These are phyloP conservation scores for Lordiphosa andalusiaca DNA, from an alignment of 2,888 invertebrate species.

Conservation along the genomic window DNA sequence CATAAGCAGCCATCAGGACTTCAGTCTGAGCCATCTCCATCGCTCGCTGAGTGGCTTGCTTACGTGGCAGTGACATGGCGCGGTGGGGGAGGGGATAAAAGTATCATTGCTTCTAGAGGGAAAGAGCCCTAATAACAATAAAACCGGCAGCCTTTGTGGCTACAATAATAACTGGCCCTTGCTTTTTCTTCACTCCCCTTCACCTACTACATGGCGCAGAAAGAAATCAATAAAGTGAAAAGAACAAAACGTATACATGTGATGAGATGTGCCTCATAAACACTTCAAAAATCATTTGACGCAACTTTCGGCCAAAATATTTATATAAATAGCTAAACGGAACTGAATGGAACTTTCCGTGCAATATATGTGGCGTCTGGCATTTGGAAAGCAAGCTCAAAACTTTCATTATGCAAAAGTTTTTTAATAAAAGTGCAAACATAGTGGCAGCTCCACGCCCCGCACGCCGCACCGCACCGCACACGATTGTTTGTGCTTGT, in stretches of 20 bases:
- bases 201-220: slow-evolving; percentile 31
- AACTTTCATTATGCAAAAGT: slow-evolving; percentile 71
- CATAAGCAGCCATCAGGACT: slow-evolving; percentile 24
- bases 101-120: slow-evolving; percentile 44
- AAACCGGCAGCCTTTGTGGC: slow-evolving; percentile 29
- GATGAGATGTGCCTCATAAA: slow-evolving; percentile 17
- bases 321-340: slow-evolving; percentile 49
- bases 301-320: slow-evolving; percentile 43
- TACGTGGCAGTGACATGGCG: slow-evolving; percentile 40
- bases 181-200: slow-evolving; percentile 37
- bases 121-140: slow-evolving; percentile 22
- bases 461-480: slow-evolving; percentile 5
- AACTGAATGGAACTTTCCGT: slow-evolving; percentile 37
- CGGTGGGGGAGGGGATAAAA: slow-evolving; percentile 34
- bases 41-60: slow-evolving; percentile 36
- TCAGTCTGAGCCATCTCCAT: slow-evolving; percentile 19
- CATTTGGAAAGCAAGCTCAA: slow-evolving; percentile 53
- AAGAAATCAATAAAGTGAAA: slow-evolving; percentile 44
- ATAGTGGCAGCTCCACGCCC: slow-evolving; percentile 37
- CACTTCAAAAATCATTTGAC: slow-evolving; percentile 35
- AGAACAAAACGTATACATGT: slow-evolving; percentile 24
- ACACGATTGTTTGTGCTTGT: slow-evolving; percentile 15
- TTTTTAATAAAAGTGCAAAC: slow-evolving; percentile 71
- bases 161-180: slow-evolving; percentile 20
- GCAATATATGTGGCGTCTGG: slow-evolving; percentile 50